These are phyloP conservation scores for Rotaria macrura DNA, from an alignment of 2,888 invertebrate species.

Conservation along the genomic window DNA sequence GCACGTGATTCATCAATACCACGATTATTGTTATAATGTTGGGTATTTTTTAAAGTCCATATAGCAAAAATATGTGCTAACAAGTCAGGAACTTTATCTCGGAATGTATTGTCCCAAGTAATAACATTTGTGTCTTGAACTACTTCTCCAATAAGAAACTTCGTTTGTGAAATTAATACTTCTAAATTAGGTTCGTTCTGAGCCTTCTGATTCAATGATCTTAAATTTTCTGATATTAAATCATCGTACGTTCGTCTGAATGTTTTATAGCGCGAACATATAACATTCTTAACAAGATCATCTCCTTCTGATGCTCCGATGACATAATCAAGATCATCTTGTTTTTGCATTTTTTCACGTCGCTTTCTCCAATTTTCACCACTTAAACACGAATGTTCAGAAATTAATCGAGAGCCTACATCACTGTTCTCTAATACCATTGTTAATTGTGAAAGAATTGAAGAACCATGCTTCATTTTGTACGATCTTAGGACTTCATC, in stretches of 20 bases:
- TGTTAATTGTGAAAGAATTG: background rate
- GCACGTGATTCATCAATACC: background rate
- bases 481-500: background rate
- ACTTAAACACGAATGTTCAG: background rate
- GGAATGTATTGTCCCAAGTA: background rate
- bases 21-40: slow-evolving; percentile 9
- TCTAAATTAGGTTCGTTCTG: background rate
- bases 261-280: background rate
- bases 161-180: background rate
- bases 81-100: background rate
- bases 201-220: background rate
- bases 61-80: slow-evolving; percentile 20
- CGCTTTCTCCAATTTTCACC: background rate
- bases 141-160: background rate
- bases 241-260: background rate
- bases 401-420: background rate
- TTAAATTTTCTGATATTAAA: background rate
- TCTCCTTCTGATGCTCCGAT: background rate
- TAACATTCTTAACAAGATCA: background rate
- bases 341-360: background rate
- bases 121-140: background rate
- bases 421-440: background rate
- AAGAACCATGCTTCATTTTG: background rate
- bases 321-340: background rate
- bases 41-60: slow-evolving; percentile 9